phyloP scores from a whole-genome alignment of 1,140 invertebrate genomes.

The Meloidogyne floridensis region DNA sequence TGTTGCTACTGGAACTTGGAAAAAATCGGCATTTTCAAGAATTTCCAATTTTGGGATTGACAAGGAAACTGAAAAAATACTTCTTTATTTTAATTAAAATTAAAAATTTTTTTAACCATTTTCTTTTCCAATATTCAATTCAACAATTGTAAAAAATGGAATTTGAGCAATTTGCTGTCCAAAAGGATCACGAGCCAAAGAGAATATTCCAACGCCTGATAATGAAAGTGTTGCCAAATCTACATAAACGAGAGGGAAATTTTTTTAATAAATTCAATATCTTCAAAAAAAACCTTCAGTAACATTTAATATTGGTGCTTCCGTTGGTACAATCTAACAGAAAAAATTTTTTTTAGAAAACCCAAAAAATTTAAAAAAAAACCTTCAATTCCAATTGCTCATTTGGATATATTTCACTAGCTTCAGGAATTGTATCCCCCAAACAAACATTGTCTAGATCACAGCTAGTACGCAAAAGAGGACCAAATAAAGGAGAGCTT shows the following conservation, averaged over 20 bases:
- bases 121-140: slow-evolving; percentile 2
- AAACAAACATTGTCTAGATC: slow-evolving; percentile 51
- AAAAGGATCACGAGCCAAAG: slow-evolving; percentile 24
- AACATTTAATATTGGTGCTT: slow-evolving; percentile 41
- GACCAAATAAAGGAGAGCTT: slow-evolving; percentile 50
- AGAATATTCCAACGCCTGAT: slow-evolving; percentile 50
- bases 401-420: slow-evolving; percentile 50
- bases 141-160: slow-evolving; percentile 41
- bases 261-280: background rate
- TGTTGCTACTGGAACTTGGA: slow-evolving; percentile 35
- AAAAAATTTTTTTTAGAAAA: background rate
- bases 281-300: slow-evolving; percentile 37
- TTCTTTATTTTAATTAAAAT: too few species aligned
- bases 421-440: slow-evolving; percentile 52
- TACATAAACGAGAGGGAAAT: background rate
- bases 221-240: slow-evolving; percentile 30
- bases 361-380: background rate
- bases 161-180: slow-evolving; percentile 49
- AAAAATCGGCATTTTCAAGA: slow-evolving; percentile 50
- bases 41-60: slow-evolving; percentile 40
- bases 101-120: background rate
- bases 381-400: slow-evolving; percentile 43
- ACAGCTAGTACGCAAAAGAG: slow-evolving; percentile 44
- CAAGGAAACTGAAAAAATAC: slow-evolving; percentile 33
- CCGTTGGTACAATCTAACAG: slow-evolving; percentile 35